phyloP scores from a whole-genome alignment of 1,140 invertebrate genomes.

The Drosophila grimshawi region DNA sequence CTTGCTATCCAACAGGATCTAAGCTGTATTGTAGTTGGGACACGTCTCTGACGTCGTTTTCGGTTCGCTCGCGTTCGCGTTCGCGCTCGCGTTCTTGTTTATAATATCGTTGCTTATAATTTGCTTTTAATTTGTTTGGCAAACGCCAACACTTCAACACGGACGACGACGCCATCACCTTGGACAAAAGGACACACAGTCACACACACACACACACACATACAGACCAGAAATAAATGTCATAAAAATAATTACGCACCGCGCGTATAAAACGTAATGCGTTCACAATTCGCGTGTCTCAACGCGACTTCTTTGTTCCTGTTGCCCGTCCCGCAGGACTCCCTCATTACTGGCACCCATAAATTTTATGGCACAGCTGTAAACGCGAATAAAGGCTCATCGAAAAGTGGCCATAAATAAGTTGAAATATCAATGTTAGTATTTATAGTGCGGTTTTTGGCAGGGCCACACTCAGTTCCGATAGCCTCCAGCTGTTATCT shows the following conservation, averaged over 20 bases:
- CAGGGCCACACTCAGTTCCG: constrained; percentile 4
- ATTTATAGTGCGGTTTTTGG: constrained; percentile 73
- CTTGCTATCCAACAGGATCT: constrained; percentile 40
- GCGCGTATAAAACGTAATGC: constrained; percentile 63
- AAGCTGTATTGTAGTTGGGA: constrained; percentile 41
- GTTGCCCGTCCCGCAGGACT: neutral
- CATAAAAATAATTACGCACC: constrained; percentile 82
- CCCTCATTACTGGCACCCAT: constrained; percentile 32
- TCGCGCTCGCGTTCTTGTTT: constrained; percentile 26
- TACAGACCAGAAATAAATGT: constrained; percentile 52
- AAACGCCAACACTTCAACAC: constrained; percentile 79
- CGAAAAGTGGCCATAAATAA: constrained; percentile 80
- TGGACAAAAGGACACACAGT: constrained; percentile 19
- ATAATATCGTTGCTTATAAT: constrained; percentile 78
- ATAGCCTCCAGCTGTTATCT: constrained; percentile 43
- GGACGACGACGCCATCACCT: constrained; percentile 19
- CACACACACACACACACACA: constrained; percentile 11
- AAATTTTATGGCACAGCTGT: constrained; percentile 77
- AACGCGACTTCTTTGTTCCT: constrained; percentile 21
- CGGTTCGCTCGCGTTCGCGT: too few species aligned
- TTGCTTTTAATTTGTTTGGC: constrained; percentile 83
- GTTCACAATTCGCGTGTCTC: constrained; percentile 50
- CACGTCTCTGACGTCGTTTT: neutral
- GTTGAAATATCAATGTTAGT: constrained; percentile 57
- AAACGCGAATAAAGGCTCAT: constrained; percentile 77